Percentiles rank a stretch among this genome's conserved stretches.
These are phyloP conservation scores for Mesocentrotus franciscanus DNA, from an alignment of 53 echinoderm and acorn worm genomes.

Conservation along the genomic window DNA sequence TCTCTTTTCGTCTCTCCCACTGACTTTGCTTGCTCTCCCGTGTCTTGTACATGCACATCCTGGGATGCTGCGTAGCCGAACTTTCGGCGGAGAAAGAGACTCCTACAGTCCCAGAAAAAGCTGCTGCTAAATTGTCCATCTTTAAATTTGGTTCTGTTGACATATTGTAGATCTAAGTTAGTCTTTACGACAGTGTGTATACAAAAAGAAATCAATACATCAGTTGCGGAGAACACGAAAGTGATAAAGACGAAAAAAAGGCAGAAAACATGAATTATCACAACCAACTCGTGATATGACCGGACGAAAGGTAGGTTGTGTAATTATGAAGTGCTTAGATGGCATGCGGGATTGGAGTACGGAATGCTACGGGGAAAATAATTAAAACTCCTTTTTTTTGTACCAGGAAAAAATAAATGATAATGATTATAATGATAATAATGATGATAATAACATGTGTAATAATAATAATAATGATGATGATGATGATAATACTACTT, in stretches of 20 bases:
- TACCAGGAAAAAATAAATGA: no score
- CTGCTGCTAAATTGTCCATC: conserved; percentile 53
- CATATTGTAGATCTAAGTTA: not conserved
- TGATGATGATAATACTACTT: no score
- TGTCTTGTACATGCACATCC: conserved; percentile 60
- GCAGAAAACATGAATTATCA: not conserved
- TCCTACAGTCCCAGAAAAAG: conserved; percentile 60
- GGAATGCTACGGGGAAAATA: no score
- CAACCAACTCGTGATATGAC: no score
- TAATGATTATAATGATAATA: no score
- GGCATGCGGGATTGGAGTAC: no score
- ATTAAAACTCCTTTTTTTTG: no score
- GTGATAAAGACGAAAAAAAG: not conserved
- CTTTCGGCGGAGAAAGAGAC: conserved; percentile 68
- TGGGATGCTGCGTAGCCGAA: conserved; percentile 65
- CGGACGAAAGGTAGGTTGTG: no score
- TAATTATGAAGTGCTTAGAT: no score
- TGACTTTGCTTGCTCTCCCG: conserved; percentile 58
- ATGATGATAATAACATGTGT: no score
- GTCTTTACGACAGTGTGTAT: not conserved
- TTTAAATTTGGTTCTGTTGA: not conserved
- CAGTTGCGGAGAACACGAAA: not conserved
- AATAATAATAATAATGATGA: no score
- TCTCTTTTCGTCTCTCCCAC: conserved; percentile 27
- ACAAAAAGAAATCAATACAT: not conserved